Conservation (phyloP, 2,888 invertebrate species). For the Sphaeridia pumilis region DNA sequence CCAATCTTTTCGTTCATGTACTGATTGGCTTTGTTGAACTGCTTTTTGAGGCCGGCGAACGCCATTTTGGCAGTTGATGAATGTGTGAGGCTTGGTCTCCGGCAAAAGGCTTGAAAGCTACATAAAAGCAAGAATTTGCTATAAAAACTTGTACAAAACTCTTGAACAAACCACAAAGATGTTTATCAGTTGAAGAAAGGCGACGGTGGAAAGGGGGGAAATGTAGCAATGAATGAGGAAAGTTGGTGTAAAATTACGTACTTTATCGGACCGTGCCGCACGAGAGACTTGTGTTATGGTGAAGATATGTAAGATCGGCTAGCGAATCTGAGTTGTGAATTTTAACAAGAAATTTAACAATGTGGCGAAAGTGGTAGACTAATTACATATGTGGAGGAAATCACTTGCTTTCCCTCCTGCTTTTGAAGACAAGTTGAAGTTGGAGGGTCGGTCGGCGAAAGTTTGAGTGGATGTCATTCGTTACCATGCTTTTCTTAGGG, state of each 20-base stretch:
- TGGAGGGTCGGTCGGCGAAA: background rate
- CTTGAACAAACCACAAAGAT: too few relatives aligned
- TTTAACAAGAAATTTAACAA: background rate
- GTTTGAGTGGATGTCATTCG: background rate
- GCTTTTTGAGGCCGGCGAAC: constrained; percentile 96
- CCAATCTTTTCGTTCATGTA: constrained; percentile 99
- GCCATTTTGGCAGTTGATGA: constrained; percentile 55
- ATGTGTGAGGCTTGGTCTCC: background rate
- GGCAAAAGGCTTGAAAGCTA: background rate
- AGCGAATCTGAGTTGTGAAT: too few relatives aligned
- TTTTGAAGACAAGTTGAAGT: background rate
- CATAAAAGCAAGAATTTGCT: background rate
- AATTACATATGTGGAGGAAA: background rate
- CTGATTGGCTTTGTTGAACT: constrained; percentile 99
- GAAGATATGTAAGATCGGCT: too few relatives aligned
- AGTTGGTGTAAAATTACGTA: background rate
- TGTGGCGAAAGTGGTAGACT: background rate
- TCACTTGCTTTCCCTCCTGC: constrained; percentile 1
- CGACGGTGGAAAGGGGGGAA: too few relatives aligned
- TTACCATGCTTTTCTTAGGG: background rate
- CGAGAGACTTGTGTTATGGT: background rate
- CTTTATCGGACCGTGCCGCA: background rate
- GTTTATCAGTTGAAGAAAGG: too few relatives aligned
- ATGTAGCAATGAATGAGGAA: too few relatives aligned
- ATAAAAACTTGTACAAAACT: too few relatives aligned